phyloP scores from a whole-genome alignment of 2,113 vertebrate species.

The Solea senegalensis region DNA sequence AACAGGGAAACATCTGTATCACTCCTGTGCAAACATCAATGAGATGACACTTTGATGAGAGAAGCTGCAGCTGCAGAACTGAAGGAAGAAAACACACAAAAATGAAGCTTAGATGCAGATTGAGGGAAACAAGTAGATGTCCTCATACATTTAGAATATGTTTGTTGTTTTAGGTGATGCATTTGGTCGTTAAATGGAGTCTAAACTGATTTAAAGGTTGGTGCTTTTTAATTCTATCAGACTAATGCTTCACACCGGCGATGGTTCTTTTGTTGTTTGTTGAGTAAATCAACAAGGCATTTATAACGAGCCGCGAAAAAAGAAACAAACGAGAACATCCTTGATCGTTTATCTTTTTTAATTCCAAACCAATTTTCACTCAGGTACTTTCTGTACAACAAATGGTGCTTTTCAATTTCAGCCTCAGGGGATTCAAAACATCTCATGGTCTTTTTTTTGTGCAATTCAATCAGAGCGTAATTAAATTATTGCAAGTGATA shows the following conservation, averaged over 20 bases:
- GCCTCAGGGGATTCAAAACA: neutral
- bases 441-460: neutral
- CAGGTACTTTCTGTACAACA: neutral
- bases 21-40: neutral
- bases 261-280: neutral
- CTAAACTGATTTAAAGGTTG: neutral
- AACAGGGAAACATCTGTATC: constrained; percentile 20
- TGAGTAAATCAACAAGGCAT: too few relatives aligned
- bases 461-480: neutral
- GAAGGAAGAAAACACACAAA: neutral
- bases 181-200: neutral
- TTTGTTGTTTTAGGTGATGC: neutral
- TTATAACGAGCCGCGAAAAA: neutral
- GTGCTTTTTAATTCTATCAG: neutral
- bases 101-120: constrained; percentile 12
- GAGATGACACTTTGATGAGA: constrained; percentile 17
- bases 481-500: too few relatives aligned
- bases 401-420: neutral
- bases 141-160: neutral
- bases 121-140: neutral
- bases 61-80: neutral
- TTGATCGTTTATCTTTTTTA: neutral
- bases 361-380: neutral
- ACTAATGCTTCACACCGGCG: neutral
- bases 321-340: neutral